Base-by-base conservation (phyloP, 1,140 invertebrate genomes). In the Anadara kagoshimensis region DNA sequence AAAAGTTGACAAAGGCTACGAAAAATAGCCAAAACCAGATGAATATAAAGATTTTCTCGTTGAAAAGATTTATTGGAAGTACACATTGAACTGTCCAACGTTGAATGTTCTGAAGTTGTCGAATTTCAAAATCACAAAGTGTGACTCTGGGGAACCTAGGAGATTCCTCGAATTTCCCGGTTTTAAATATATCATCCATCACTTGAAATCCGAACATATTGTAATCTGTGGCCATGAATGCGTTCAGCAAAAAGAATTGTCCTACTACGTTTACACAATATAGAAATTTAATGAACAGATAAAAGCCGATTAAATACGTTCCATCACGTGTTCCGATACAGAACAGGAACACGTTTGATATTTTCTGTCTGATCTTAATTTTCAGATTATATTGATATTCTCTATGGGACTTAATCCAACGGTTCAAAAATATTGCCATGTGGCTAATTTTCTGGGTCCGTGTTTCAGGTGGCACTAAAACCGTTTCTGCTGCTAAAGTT, bases 41-140 rank as follows among this genome's bases (percentile, higher is more conserved):
- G 51, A 83, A 76, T 7, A 86, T 75, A 86, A 91, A 91, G 64
- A 91, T 90, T 78, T 91, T 91, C 79, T 91, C 91, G 77, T 91
- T 91, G 79, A 91, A 91, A 45, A 91, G 83, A 74, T 91, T 91
- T 47, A 91, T 90, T 24, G 90, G 90, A 65, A 91, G 79, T 49
- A 91, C 90, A 76, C 91, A 91, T 75, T 91, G 90, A 36, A 89
- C 78, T 3, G 85, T 87, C 66, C 82, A 86, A 0, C 79, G 76
- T 58, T 89, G 88, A 0, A 88, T 53, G 72, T 88, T 85, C 26
- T 71, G 54, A 36, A 91, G 75, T 22, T 90, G 89, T 24, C 90
- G 83, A 18, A 90, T 88, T 54, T 90, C 79, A 78, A 91, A 90
- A 69, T 91, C 89, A 82, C 90, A 91, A 66, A 91, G 84, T 0